Base-by-base conservation (phyloP, 2,797 vertebrate species). In the Enteromius treurensis region DNA sequence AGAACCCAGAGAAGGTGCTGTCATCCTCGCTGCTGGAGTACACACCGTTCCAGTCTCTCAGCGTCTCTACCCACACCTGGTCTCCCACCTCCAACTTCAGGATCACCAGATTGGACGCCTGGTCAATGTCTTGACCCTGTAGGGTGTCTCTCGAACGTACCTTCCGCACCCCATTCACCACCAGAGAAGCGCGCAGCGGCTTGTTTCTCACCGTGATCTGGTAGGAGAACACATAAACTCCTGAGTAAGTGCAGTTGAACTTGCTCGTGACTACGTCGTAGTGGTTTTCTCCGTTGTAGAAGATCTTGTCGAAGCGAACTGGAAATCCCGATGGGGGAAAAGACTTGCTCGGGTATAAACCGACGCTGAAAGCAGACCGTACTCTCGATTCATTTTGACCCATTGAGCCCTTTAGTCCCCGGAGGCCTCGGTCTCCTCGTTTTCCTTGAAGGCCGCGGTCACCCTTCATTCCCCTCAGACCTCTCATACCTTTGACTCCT, bases 11-110 rank as follows among this genome's bases (percentile, higher is more conserved):
- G 86, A 99, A 99, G 90, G 97, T 91, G 77, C 97, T 98, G 91
- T 99, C 97, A 0, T 99, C 98, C 85, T 99, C 98, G 0, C 95
- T 94, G n/a, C 98, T 96, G 26, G 95, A 96, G 0, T 99, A 98
- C 1, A 95, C 91, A 1, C 98, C 97, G 1, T 99, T 99, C 97
- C 97, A 99, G 87, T 99, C 97, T 90, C 96, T 95, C 0, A 96
- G 91, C 0, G 96, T 97, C 90, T 99, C 98, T 91, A 99, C 92
- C 98, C 98, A 99, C 74, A 99, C 97, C 84, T 97, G 96, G 89
- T 99, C 98, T 0, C 97, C 97, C 0, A 17, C 91, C 0, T 85
- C 91, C 84, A 99, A 90, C 83, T 90, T 96, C 81, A 99, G 91
- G 87, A 99, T 87, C 71, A 97, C 93, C 49, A 99, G 93, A 81